Conservation (phyloP, 2,888 invertebrate genomes). For the Neria commutata region DNA sequence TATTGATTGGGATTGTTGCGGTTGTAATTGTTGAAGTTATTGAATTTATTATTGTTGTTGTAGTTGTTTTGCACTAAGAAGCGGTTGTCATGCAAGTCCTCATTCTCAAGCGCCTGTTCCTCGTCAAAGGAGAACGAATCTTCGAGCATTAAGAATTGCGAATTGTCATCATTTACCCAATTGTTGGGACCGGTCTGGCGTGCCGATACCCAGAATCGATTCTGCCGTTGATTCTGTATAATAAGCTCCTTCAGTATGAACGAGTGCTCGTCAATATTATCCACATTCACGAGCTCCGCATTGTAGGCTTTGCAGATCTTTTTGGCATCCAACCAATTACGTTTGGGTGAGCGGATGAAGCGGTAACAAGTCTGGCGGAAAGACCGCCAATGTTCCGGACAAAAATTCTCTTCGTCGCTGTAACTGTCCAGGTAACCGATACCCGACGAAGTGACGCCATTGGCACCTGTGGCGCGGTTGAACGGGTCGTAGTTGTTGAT, state of each 20-base stretch:
- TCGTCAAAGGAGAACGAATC: conserved; percentile 79
- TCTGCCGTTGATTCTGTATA: conserved; percentile 82
- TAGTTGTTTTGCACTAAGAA: conserved; percentile 48
- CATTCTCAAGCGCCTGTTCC: conserved; percentile 60
- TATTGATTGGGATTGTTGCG: conserved; percentile 45
- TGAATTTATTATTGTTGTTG: conserved; percentile 15
- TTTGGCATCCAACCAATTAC: conserved; percentile 79
- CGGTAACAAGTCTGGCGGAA: conserved; percentile 84
- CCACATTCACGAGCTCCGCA: conserved; percentile 80
- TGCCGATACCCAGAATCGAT: conserved; percentile 86
- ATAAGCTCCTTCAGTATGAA: conserved; percentile 85
- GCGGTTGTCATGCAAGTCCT: conserved; percentile 58
- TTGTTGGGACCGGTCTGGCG: conserved; percentile 75
- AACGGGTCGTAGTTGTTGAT: conserved; percentile 50
- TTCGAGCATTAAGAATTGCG: conserved; percentile 77
- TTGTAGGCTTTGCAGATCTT: conserved; percentile 83
- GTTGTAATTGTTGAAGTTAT: conserved; percentile 41
- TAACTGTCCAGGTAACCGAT: conserved; percentile 45
- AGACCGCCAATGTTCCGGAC: conserved; percentile 88
- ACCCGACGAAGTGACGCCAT: conserved; percentile 26
- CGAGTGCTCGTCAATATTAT: conserved; percentile 83
- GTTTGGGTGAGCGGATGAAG: conserved; percentile 86
- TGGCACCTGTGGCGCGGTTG: conserved; percentile 40
- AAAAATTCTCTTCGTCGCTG: conserved; percentile 63
- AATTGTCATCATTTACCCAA: conserved; percentile 88